Base-by-base conservation (phyloP, 1,140 invertebrate species). In the Atta texana region DNA sequence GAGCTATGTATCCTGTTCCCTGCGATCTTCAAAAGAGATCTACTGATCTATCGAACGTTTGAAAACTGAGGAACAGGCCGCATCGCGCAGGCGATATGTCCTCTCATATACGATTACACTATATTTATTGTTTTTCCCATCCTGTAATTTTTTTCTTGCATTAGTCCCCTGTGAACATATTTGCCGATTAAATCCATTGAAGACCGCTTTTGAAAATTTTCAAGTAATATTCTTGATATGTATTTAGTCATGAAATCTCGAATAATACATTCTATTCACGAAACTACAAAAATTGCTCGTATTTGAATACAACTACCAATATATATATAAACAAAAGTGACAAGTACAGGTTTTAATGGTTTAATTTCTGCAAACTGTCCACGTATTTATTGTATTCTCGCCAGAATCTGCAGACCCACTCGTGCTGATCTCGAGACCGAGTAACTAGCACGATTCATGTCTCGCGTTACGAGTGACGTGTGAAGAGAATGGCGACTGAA, bases 331-430 rank as follows among this genome's bases (percentile, higher is more conserved):
- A 57, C 7, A 44, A 59, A 24, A 28, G 16, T 28, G 34, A 4
- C 24, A 16, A 16, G n/a, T 3, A 10, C 18, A 24, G 49, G 28
- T 18, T 82, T 72, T 28, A 55, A 69, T 59, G 51, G 78, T 18
- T 57, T 28, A 44, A 82, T 59, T 59, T 57, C 24, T 10, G 10
- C 51, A 44, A 64, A 51, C 28, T 28, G 10, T n/a, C 21, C 3
- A 6, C 10, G 21, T 63, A 2, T 63, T n/a, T 44, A 4, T 57
- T 0, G 21, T 57, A 18, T 7, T 34, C 53, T 31, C 66, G 92
- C 94, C 93, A 91, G 72, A 94, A 90, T 95, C 93, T 93, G 91
- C 93, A 94, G 92, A 93, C 88, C 90, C 93, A 94, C 94, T 95
- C 93, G 91, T 14, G 81, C 49, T 10, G 14, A 44, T 21, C 12